Percentiles rank a stretch among this genome's conserved stretches.
Conservation (phyloP, 1,140 invertebrate genomes). For the Drosophila fuyamai region DNA sequence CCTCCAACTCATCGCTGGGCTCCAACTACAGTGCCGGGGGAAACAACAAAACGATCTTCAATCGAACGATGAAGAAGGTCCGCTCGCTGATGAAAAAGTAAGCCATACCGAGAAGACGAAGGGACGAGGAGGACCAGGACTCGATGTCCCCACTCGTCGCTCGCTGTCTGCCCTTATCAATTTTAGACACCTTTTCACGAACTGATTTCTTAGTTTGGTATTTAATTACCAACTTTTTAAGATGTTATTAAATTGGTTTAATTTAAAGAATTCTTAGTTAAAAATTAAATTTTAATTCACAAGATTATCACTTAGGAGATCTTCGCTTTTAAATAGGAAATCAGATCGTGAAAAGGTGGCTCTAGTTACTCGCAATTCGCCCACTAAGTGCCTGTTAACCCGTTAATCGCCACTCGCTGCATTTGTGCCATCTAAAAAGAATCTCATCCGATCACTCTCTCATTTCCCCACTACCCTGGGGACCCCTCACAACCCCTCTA, state of each 20-base stretch:
- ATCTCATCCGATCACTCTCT: constrained; percentile 50
- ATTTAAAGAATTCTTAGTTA: no score
- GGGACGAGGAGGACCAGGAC: constrained; percentile 33
- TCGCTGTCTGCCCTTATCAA: constrained; percentile 34
- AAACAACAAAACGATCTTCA: constrained; percentile 87
- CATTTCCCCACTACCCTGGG: constrained; percentile 12
- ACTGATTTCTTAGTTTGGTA: constrained; percentile 10
- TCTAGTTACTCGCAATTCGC: constrained; percentile 11
- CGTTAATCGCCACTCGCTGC: constrained; percentile 49
- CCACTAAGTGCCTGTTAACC: constrained; percentile 49
- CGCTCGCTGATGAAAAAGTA: constrained; percentile 89
- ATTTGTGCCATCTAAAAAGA: constrained; percentile 62
- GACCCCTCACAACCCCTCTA: constrained; percentile 13
- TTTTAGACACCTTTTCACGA: constrained; percentile 10
- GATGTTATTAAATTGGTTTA: no score
- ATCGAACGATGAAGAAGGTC: constrained; percentile 90
- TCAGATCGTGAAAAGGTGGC: constrained; percentile 18
- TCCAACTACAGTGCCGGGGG: constrained; percentile 65
- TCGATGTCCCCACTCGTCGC: constrained; percentile 49
- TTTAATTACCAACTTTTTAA: not conserved
- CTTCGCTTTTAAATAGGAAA: constrained; percentile 1
- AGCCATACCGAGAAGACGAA: constrained; percentile 58
- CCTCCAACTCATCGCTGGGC: constrained; percentile 71
- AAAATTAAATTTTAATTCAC: no score
- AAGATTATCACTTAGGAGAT: not conserved